Percentiles rank a stretch among this genome's conserved stretches.
phyloP scores from a whole-genome alignment of 2,888 invertebrate species.

The Drosophila ezoana region DNA sequence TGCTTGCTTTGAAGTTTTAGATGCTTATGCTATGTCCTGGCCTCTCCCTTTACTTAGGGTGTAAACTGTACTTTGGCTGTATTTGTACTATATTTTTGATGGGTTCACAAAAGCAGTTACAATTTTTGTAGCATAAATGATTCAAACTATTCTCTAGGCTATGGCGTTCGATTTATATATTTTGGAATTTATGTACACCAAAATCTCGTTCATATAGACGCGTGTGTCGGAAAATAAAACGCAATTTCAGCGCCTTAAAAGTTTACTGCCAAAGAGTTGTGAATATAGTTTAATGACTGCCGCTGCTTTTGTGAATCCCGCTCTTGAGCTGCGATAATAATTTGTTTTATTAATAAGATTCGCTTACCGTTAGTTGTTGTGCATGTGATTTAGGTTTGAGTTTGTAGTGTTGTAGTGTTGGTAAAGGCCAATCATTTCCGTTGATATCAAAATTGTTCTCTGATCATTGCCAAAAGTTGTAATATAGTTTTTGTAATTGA shows the following conservation, averaged over 20 bases:
- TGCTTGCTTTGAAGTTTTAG: conserved; percentile 24
- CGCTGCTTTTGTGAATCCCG: conserved; percentile 21
- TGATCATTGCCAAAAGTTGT: conserved; percentile 60
- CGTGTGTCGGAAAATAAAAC: conserved; percentile 42
- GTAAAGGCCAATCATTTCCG: conserved; percentile 57
- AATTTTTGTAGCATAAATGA: conserved; percentile 23
- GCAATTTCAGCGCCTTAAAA: conserved; percentile 41
- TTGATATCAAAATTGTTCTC: conserved; percentile 46
- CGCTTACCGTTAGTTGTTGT: conserved; percentile 63
- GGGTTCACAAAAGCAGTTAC: conserved; percentile 34
- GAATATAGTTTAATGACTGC: conserved; percentile 21
- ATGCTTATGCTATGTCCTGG: conserved; percentile 38
- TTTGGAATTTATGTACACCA: conserved; percentile 62
- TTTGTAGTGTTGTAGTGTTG: conserved; percentile 44
- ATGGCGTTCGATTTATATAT: conserved; percentile 50
- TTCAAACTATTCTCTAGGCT: conserved; percentile 63
- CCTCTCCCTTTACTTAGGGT: conserved; percentile 34
- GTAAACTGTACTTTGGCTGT: conserved; percentile 67
- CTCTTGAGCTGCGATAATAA: conserved; percentile 7
- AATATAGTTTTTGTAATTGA: conserved; percentile 13
- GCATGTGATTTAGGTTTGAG: conserved; percentile 29
- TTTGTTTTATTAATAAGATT: conserved; percentile 19
- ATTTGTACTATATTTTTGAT: not conserved
- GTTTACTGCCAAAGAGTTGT: conserved; percentile 48
- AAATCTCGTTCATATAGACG: conserved; percentile 30